Evolutionary conservation across 2,888 invertebrate species (phyloP).

Genomic region (Apamea anceps): DNA sequence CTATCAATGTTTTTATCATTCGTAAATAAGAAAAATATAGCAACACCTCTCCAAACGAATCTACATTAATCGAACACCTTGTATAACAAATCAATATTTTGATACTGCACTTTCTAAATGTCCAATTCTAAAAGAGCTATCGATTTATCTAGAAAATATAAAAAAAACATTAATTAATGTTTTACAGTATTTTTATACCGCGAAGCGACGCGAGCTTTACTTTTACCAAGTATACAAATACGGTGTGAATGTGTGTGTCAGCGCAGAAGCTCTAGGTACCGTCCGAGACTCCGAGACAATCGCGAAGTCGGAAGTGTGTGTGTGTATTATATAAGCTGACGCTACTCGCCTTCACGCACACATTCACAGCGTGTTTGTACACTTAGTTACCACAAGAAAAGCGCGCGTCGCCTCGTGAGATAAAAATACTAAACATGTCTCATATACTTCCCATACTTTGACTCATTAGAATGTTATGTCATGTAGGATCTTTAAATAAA

Average conservation of each 20-base stretch:
- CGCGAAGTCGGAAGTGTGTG: not conserved
- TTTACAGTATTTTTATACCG: not conserved
- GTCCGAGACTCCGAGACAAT: not conserved
- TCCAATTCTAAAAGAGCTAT: conserved; percentile 50
- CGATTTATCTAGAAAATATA: conserved; percentile 39
- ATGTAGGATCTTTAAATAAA: conserved; percentile 63
- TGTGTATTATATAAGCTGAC: not conserved
- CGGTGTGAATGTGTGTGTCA: not conserved
- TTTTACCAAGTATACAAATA: not conserved
- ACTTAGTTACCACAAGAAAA: not conserved
- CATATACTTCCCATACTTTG: conserved; percentile 60
- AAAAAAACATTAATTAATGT: conserved; percentile 31
- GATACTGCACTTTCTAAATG: conserved; percentile 61
- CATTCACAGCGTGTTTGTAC: not conserved
- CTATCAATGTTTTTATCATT: not conserved
- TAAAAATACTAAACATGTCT: conserved; percentile 16
- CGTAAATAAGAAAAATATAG: not conserved
- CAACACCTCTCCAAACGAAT: not conserved
- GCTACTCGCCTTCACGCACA: not conserved
- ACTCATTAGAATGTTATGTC: conserved; percentile 66
- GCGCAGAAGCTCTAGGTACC: not conserved
- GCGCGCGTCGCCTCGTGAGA: not conserved
- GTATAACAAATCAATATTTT: conserved; percentile 62
- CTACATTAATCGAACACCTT: conserved; percentile 38
- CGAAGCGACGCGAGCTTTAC: not conserved